These are phyloP conservation scores for Himalopsyche tibetana DNA, from an alignment of 2,888 invertebrate species.

Conservation along the genomic window DNA sequence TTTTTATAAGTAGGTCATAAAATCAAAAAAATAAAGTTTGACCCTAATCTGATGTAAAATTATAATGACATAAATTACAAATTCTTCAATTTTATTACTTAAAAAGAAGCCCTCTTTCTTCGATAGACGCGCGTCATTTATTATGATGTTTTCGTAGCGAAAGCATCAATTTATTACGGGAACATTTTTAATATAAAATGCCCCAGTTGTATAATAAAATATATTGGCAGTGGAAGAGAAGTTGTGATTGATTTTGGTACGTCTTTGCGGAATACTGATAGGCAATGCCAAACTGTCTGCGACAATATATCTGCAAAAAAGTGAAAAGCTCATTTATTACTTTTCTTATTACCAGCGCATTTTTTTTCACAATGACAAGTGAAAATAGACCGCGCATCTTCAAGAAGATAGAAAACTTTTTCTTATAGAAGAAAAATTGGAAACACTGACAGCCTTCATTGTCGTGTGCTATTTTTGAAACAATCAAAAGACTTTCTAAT, in stretches of 20 bases:
- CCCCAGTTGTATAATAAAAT: neutral
- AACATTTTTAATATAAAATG: slow-evolving; percentile 36
- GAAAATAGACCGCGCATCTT: too few relatives aligned
- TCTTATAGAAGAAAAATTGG: too few relatives aligned
- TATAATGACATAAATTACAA: slow-evolving; percentile 4
- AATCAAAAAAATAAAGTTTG: too few relatives aligned
- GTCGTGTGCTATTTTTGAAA: too few relatives aligned
- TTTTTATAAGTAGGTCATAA: too few relatives aligned
- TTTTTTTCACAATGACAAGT: too few relatives aligned
- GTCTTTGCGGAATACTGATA: slow-evolving; percentile 23
- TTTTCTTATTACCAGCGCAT: too few relatives aligned
- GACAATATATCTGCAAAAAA: neutral
- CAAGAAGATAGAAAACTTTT: too few relatives aligned
- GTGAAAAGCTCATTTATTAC: too few relatives aligned
- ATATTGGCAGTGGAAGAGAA: slow-evolving; percentile 23
- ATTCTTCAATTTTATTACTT: neutral
- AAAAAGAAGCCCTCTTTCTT: neutral
- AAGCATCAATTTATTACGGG: slow-evolving; percentile 16
- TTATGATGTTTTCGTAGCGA: slow-evolving; percentile 6
- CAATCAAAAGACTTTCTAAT: too few relatives aligned
- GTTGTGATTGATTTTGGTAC: slow-evolving; percentile 11
- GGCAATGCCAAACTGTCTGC: slow-evolving; percentile 17
- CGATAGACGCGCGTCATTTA: neutral
- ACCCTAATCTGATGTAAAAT: neutral
- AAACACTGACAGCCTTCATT: too few relatives aligned